Conservation (phyloP, 2,113 vertebrate genomes). For the Microcebus jonahi region DNA sequence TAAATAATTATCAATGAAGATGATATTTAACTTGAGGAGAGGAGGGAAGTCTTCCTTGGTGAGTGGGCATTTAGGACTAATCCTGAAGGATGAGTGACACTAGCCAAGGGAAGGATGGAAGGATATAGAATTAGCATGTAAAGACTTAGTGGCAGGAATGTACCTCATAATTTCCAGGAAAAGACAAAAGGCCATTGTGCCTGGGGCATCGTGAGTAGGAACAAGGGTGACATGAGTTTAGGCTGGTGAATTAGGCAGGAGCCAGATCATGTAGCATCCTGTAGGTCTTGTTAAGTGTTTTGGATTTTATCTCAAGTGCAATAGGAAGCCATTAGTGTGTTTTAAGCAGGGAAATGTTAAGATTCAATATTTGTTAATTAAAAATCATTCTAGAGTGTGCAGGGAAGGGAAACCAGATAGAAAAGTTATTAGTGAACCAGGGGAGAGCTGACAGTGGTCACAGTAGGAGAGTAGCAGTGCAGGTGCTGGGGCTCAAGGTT, state of each 20-base stretch:
- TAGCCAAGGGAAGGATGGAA: not conserved
- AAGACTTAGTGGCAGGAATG: not conserved
- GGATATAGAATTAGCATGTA: not conserved
- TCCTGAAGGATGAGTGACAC: not conserved
- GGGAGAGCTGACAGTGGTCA: not conserved
- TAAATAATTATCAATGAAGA: not conserved
- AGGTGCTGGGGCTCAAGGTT: not conserved
- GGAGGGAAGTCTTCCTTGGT: not conserved
- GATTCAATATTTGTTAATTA: constrained; percentile 4
- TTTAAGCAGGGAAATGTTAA: constrained; percentile 29
- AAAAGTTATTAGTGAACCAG: not conserved
- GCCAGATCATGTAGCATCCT: not conserved
- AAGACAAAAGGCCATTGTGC: not conserved
- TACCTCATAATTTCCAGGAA: not conserved
- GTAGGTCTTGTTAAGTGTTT: not conserved
- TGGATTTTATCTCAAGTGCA: constrained; percentile 22
- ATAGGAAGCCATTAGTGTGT: not conserved
- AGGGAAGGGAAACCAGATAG: not conserved
- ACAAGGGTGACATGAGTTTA: not conserved
- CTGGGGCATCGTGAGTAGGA: fast-evolving
- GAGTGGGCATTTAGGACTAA: not conserved
- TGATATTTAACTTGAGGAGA: not conserved
- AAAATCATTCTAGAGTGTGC: not conserved
- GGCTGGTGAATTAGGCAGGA: not conserved
- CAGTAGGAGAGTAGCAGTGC: fast-evolving